Conservation (phyloP, 2,113 vertebrate genomes). For the Rhinoptilus africanus region DNA sequence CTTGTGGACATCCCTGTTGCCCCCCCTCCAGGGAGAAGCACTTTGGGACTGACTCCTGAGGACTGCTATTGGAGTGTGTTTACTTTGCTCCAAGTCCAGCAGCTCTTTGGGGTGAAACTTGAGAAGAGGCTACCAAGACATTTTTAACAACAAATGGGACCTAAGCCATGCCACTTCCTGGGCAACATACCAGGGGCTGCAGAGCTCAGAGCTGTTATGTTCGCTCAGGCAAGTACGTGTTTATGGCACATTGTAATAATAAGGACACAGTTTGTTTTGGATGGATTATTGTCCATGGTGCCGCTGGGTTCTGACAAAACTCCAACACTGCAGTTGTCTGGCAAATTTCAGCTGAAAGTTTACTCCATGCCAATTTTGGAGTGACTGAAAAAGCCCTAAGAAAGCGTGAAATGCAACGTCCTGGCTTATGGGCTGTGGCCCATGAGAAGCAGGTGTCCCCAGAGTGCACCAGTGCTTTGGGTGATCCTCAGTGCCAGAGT, state of each 20-base stretch:
- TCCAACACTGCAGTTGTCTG: neutral
- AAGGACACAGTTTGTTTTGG: neutral
- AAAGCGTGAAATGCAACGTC: neutral
- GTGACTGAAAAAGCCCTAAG: neutral
- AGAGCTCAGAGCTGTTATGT: neutral
- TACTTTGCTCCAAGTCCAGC: neutral
- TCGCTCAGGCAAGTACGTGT: neutral
- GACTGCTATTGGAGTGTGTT: neutral
- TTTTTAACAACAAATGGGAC: neutral
- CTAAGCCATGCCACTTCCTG: neutral
- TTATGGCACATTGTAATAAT: neutral
- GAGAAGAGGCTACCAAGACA: neutral
- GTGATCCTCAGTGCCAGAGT: neutral
- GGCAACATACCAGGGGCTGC: neutral
- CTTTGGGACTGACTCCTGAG: slow-evolving; percentile 13
- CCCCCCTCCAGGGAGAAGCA: neutral
- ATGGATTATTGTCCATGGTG: neutral
- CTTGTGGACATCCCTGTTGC: neutral
- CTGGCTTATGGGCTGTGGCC: neutral
- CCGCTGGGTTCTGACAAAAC: neutral
- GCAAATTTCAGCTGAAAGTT: neutral
- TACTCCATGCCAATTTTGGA: neutral
- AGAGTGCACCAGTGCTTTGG: neutral
- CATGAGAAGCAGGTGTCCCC: neutral
- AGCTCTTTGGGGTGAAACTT: slow-evolving; percentile 12